phyloP scores from a whole-genome alignment of 1,140 invertebrate species.

The Nephotettix cincticeps region DNA sequence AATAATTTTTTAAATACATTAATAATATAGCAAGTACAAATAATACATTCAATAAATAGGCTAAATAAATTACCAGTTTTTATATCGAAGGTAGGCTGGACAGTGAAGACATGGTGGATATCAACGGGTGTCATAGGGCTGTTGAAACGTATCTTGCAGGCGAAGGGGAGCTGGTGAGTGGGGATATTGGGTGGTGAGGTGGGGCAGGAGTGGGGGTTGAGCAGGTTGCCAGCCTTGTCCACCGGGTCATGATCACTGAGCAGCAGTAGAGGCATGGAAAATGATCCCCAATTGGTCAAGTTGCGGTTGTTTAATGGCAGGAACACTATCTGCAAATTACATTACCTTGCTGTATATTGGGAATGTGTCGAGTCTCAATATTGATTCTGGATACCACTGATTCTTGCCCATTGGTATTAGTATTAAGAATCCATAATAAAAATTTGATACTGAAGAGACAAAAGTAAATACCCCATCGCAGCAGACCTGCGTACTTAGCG shows the following conservation, averaged over 20 bases:
- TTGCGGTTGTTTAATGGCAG: constrained; percentile 12
- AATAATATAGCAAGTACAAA: too few species aligned
- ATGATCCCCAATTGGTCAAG: constrained; percentile 28
- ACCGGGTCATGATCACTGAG: constrained; percentile 3
- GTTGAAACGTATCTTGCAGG: constrained; percentile 49
- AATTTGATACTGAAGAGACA: too few species aligned
- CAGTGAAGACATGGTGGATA: constrained; percentile 49
- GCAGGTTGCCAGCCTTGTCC: constrained; percentile 22
- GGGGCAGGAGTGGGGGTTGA: constrained; percentile 45
- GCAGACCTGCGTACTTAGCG: too few species aligned
- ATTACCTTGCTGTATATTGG: too few species aligned
- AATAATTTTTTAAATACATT: too few species aligned
- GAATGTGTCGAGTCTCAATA: too few species aligned
- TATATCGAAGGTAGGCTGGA: constrained; percentile 51
- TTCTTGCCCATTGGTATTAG: too few species aligned
- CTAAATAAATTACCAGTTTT: constrained; percentile 45
- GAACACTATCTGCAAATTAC: constrained; percentile 28
- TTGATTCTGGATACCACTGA: too few species aligned
- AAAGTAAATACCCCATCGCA: too few species aligned
- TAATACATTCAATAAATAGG: too few species aligned
- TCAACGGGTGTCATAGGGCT: constrained; percentile 40
- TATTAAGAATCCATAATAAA: too few species aligned
- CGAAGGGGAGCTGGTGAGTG: constrained; percentile 49
- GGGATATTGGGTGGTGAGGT: constrained; percentile 14
- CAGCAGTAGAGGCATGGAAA: constrained; percentile 21